Base-by-base conservation (phyloP, 1,140 invertebrate genomes). In the Lasioglossum baleicum region DNA sequence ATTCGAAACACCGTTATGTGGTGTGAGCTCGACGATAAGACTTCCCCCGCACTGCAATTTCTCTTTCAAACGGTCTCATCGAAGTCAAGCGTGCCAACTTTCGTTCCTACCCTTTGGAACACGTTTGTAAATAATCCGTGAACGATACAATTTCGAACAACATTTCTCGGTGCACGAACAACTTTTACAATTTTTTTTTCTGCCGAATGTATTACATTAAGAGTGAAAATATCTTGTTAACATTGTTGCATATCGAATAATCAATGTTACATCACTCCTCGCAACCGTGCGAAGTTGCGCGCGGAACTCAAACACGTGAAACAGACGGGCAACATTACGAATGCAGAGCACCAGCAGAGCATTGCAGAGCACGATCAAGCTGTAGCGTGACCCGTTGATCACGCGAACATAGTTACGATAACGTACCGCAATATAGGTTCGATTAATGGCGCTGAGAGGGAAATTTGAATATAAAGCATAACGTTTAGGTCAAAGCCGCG, bases 61-160 rank as follows among this genome's bases (percentile, higher is more conserved):
- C 77, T 67, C 84, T 86, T 86, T 86, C 85, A 86, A 86, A 86
- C 85, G 73, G 65, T 58, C 64, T 70, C 56, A 22, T 73, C 65
- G 53, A 71, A 82, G 70, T 42, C 78, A 76, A 51, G 40, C 22
- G 8, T 40, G 58, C 72, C 72, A 83, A 83, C 56, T 42, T 42
- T 31, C 13, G 65, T 63, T 48, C 64, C 64, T 73, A 51, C 51
- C 61, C 13, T 51, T 63, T 56, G 3, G 44, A 65, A 56, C 35
- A 48, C 44, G n/a, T 7, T 51, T 51, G 48, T 0, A 8, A 70
- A 77, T 64, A 13, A 15, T 26, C 26, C 63, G 20, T 17, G 42
- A 77, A 3, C 40, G 7, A 40, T 22, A 7, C 15, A 68, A 63
- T 35, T 3, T 44, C 40, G 6, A 11, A 5, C 11, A 26, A 7